Percentiles rank a stretch among this genome's conserved stretches.
phyloP scores from a whole-genome alignment of 2,113 vertebrate genomes.

The Amazona guildingii region DNA sequence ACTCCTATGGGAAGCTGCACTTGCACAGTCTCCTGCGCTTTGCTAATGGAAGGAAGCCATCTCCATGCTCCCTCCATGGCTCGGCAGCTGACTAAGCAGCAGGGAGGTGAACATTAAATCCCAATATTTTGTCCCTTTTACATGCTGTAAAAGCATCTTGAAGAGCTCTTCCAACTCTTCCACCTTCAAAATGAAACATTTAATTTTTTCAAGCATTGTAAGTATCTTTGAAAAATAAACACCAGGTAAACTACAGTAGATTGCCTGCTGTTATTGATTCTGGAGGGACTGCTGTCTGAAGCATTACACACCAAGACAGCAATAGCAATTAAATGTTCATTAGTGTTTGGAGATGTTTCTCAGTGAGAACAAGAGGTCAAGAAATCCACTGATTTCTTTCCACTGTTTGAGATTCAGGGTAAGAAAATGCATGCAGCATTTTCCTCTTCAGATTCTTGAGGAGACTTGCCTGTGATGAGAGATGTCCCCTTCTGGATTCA shows the following conservation, averaged over 20 bases:
- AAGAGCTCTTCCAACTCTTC: neutral
- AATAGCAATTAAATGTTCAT: slow-evolving; percentile 51
- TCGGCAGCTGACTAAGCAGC: neutral
- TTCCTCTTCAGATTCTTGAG: neutral
- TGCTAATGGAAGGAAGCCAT: neutral
- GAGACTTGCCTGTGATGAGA: neutral
- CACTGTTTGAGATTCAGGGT: slow-evolving; percentile 5
- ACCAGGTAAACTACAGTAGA: neutral
- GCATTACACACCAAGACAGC: neutral
- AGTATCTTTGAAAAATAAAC: slow-evolving; percentile 55
- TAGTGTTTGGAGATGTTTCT: slow-evolving; percentile 51
- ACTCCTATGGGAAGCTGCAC: neutral
- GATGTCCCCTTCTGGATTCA: neutral
- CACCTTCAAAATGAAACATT: neutral
- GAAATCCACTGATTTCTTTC: slow-evolving; percentile 37
- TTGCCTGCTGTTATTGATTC: slow-evolving; percentile 48
- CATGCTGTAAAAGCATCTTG: neutral
- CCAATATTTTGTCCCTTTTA: neutral
- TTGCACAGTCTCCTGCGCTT: neutral
- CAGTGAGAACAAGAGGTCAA: slow-evolving; percentile 32
- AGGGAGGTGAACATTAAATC: neutral
- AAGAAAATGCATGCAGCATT: neutral
- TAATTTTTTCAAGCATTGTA: neutral
- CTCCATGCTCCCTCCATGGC: accelerated
- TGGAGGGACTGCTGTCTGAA: slow-evolving; percentile 37